phyloP scores from a whole-genome alignment of 2,113 vertebrate genomes.

The Leptosomus discolor region DNA sequence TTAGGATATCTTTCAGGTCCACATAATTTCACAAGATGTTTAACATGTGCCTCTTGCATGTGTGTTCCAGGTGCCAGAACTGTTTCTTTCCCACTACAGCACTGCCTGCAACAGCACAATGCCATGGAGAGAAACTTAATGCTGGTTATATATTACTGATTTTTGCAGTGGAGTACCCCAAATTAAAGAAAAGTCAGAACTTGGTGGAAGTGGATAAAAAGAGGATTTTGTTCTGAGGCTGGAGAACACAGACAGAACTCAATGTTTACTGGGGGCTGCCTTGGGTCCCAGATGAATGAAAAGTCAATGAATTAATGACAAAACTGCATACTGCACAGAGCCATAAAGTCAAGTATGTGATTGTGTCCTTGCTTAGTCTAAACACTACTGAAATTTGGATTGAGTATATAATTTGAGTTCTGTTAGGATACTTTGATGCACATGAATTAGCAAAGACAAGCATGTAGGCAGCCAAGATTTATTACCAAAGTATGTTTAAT shows the following conservation, averaged over 20 bases:
- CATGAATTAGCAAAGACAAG: neutral
- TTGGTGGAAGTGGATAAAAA: neutral
- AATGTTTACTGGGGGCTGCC: neutral
- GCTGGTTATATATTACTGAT: neutral
- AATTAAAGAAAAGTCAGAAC: neutral
- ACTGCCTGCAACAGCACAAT: neutral
- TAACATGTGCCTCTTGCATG: neutral
- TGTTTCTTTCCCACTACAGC: neutral
- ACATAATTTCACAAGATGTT: neutral
- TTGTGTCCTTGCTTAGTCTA: neutral
- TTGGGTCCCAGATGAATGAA: neutral
- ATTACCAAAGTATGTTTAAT: conserved; percentile 23
- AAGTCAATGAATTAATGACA: neutral
- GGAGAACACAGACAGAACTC: neutral
- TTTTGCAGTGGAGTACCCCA: neutral
- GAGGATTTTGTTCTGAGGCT: neutral
- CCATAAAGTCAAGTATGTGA: neutral
- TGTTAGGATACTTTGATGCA: neutral
- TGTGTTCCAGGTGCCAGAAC: neutral
- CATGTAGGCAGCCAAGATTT: conserved; percentile 25
- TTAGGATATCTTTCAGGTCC: neutral
- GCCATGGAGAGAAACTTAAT: neutral
- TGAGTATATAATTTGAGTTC: neutral
- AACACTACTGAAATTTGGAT: neutral
- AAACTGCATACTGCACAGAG: neutral